These are phyloP conservation scores for Capitella teleta DNA, from an alignment of 1,140 invertebrate genomes.

Conservation along the genomic window DNA sequence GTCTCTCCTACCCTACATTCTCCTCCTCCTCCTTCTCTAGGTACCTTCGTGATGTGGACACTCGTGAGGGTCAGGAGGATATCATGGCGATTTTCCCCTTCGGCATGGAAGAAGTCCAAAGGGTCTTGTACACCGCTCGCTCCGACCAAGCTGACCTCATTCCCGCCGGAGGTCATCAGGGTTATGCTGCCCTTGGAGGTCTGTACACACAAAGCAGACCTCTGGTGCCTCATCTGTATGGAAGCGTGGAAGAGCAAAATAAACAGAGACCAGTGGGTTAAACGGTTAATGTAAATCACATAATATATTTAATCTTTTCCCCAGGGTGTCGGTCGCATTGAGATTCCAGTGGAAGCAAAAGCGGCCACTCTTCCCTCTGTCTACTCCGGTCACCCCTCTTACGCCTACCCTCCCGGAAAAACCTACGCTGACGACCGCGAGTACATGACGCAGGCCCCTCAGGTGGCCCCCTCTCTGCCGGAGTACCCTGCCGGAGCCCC, in stretches of 20 bases:
- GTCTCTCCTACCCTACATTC: too few species aligned
- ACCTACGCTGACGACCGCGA: slow-evolving; percentile 26
- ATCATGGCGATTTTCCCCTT: too few species aligned
- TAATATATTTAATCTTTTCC: too few species aligned
- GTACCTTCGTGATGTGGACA: too few species aligned
- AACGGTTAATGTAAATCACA: too few species aligned
- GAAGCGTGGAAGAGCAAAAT: slow-evolving; percentile 21
- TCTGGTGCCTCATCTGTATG: slow-evolving; percentile 33
- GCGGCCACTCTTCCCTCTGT: slow-evolving; percentile 29
- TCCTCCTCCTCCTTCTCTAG: too few species aligned
- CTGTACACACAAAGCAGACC: slow-evolving; percentile 34
- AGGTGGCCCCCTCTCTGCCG: too few species aligned
- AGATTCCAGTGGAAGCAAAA: slow-evolving; percentile 26
- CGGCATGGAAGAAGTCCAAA: too few species aligned
- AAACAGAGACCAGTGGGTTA: slow-evolving; percentile 23
- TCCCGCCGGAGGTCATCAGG: slow-evolving; percentile 37
- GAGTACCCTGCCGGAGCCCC: too few species aligned
- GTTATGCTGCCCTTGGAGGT: slow-evolving; percentile 33
- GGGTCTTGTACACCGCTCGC: too few species aligned
- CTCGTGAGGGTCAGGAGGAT: too few species aligned
- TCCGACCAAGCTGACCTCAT: slow-evolving; percentile 27
- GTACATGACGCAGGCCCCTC: too few species aligned
- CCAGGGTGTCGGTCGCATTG: slow-evolving; percentile 31
- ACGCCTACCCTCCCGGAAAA: slow-evolving; percentile 32
- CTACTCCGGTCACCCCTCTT: slow-evolving; percentile 39